Base-by-base conservation (phyloP, 2,797 vertebrate species). In the Rhinophrynus dorsalis region DNA sequence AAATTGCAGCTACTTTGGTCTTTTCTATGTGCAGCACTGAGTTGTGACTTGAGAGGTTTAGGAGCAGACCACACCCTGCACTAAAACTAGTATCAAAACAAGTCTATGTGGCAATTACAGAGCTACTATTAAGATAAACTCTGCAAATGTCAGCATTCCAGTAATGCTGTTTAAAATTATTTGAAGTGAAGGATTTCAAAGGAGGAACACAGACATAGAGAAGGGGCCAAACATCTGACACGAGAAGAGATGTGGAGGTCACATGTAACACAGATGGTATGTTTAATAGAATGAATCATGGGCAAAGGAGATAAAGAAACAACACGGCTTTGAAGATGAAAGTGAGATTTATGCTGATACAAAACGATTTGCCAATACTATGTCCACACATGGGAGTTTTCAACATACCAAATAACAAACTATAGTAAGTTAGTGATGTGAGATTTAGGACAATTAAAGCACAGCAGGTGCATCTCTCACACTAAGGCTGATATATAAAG, bases 251-350 rank as follows among this genome's bases (percentile, higher is more conserved):
- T 54, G 48, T 65, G 62, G 24, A 42, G 15, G 62, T 65, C 62
- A 65, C 33, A 37, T 52, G 33, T 27, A 13, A 12, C 30, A 54
- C 62, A 54, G 47, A 65, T 65, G 61, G 35, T 52, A 24, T 42
- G 38, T 54, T 30, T 54, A 33, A 23, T 54, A 23, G 48, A 42
- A 17, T 20, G 24, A 30, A 40, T 52, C 42, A 24, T 30, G 50
- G 9, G 15, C 24, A 18, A 3, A 27, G 12, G 29, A 54, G 62
- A 54, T 65, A 65, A 65, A 54, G 48, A 26, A 65, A 54, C 29
- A 62, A 15, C 32, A 65, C 26, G 30, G 24, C 48, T 65, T 65
- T 64, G 61, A 64, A 64, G 61, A 8, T 52, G 17, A 50, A 24
- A 35, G 30, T 37, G 23, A 26, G 33, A 64, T 64, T 64, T 51